Conservation (phyloP, 92 coral and sea anemone species). For the Palythoa grandis region DNA sequence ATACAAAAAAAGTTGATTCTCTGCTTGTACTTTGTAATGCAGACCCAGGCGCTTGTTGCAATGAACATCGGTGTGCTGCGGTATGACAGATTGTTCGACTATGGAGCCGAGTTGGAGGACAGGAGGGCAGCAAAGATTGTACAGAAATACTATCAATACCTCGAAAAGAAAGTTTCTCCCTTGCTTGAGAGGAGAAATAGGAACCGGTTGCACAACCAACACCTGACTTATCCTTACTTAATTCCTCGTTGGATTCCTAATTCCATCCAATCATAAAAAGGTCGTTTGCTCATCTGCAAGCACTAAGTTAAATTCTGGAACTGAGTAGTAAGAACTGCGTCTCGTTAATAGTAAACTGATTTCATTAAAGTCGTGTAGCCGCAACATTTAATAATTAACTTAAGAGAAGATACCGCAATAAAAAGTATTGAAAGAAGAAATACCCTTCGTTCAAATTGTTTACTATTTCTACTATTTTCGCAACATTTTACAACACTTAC, state of each 20-base stretch:
- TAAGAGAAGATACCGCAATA: too few relatives aligned
- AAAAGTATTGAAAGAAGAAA: too few relatives aligned
- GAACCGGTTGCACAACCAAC: constrained; percentile 39
- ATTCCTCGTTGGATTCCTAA: constrained; percentile 70
- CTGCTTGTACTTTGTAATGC: neutral
- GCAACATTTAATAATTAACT: neutral
- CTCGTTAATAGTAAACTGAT: neutral
- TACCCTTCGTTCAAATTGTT: too few relatives aligned
- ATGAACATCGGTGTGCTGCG: constrained; percentile 62
- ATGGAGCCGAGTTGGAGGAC: constrained; percentile 51
- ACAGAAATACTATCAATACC: constrained; percentile 12
- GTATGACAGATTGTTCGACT: constrained; percentile 67
- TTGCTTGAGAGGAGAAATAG: constrained; percentile 38
- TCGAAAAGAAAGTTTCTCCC: constrained; percentile 34
- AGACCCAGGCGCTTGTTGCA: constrained; percentile 54
- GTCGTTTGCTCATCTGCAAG: neutral
- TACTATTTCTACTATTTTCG: too few relatives aligned
- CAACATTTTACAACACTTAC: too few relatives aligned
- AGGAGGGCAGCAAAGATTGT: constrained; percentile 39
- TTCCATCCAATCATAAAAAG: constrained; percentile 55
- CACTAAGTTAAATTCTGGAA: too few relatives aligned
- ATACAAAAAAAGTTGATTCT: neutral
- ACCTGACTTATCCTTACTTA: constrained; percentile 63
- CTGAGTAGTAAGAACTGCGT: too few relatives aligned
- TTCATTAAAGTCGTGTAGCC: neutral